Evolutionary conservation across 2,113 vertebrate genomes (phyloP).

Genomic region (Ceuthmochares aereus): DNA sequence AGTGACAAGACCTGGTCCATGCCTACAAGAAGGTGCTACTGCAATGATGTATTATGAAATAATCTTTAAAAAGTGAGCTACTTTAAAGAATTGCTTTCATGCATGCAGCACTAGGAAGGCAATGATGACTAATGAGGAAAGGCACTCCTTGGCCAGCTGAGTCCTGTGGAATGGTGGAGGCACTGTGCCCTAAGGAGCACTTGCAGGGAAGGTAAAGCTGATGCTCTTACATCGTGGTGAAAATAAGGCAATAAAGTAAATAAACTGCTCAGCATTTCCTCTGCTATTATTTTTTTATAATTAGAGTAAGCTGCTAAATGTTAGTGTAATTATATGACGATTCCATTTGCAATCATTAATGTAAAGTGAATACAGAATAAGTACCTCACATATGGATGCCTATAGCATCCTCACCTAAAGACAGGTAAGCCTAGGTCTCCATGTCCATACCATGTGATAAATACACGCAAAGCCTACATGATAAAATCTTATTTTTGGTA

Average conservation of each 20-base stretch:
- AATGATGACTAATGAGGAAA: conserved; percentile 9
- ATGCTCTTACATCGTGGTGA: neutral
- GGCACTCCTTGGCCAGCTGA: neutral
- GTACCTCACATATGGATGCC: neutral
- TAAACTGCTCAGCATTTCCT: neutral
- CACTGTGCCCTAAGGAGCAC: neutral
- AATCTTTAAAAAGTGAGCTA: neutral
- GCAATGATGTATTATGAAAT: neutral
- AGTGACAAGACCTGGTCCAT: neutral
- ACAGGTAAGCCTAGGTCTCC: neutral
- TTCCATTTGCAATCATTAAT: neutral
- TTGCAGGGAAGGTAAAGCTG: neutral
- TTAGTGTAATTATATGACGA: neutral
- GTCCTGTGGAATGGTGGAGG: neutral
- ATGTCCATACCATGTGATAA: rapidly evolving
- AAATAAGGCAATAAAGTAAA: neutral
- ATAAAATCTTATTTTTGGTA: neutral
- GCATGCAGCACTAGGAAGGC: neutral
- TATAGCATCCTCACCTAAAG: neutral
- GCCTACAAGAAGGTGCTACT: neutral
- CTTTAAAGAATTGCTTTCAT: neutral
- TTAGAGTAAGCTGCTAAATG: neutral
- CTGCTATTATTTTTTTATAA: neutral
- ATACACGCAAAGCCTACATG: neutral
- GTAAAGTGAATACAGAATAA: neutral